Base-by-base conservation (phyloP, 1,140 invertebrate genomes). In the Drosophila micromelanica region DNA sequence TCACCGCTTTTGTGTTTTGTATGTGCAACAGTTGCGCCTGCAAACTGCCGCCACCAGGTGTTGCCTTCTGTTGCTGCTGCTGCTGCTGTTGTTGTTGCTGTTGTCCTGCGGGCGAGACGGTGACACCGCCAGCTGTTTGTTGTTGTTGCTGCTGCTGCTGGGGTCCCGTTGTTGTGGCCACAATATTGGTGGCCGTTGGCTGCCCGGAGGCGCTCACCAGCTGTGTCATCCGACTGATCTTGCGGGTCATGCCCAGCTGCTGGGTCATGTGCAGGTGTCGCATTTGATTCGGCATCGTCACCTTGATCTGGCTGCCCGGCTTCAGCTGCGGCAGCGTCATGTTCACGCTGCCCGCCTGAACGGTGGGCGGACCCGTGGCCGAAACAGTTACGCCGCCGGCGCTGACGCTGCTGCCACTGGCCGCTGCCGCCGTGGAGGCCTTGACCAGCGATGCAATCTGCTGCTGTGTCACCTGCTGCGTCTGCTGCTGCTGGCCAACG, bases 181-280 rank as follows among this genome's bases (percentile, higher is more conserved):
- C 73, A 71, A 89, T 90, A 11, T 79, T 89, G 0, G 84, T 76
- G 17, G 82, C 75, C 37, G 80, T 80, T 0, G 73, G 73, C 37
- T 85, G 80, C 0, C 80, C 80, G 4, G 73, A 77, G 20, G 81
- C 76, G 12, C 46, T 95, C 91, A 87, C 94, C 93, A 46, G 93
- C 92, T 95, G 94, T 0, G 94, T 92, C 60, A 95, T 94, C 76
- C 95, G 95, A 62, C 94, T 94, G 0, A 92, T 92, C 11, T 94
- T 93, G 1, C 95, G 69, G 75, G 95, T 95, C 61, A 95, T 92
- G n/a, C 95, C 94, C 2, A 96, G 90, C 54, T 96, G 90, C 54
- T 95, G 94, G 60, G 95, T 95, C 27, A 96, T 78, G n/a, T 95
- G 93, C 45, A 96, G 75, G 35, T 96, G 95, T 3, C 95, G 92